Evolutionary conservation across 1,140 invertebrate species (phyloP).

Genomic region (Euwallacea similis): DNA sequence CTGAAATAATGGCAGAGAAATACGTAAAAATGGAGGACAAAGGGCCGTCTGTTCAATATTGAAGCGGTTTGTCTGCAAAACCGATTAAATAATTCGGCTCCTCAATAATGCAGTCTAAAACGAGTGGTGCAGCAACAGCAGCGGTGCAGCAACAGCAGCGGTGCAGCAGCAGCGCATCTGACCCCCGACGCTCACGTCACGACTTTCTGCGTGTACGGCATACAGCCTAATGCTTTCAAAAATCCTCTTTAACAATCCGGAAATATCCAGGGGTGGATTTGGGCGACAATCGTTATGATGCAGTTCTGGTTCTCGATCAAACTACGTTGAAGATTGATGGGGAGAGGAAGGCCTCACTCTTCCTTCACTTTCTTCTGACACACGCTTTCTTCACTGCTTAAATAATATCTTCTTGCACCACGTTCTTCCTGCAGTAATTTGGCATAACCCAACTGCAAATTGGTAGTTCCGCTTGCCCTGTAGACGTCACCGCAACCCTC

Average conservation of each 20-base stretch:
- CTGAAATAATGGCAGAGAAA: neutral
- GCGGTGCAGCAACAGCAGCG: slow-evolving; percentile 8
- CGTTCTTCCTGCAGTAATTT: too few relatives aligned
- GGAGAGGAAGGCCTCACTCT: too few relatives aligned
- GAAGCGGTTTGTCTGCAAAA: slow-evolving; percentile 49
- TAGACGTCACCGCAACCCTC: too few relatives aligned
- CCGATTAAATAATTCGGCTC: slow-evolving; percentile 51
- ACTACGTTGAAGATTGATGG: too few relatives aligned
- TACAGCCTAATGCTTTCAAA: slow-evolving; percentile 29
- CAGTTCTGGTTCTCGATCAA: neutral
- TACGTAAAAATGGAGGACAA: slow-evolving; percentile 33
- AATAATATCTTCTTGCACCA: too few relatives aligned
- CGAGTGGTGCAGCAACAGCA: slow-evolving; percentile 22
- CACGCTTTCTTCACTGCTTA: too few relatives aligned
- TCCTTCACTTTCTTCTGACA: too few relatives aligned
- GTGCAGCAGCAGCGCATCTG: slow-evolving; percentile 33
- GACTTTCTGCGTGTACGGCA: slow-evolving; percentile 30
- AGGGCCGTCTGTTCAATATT: slow-evolving; percentile 46
- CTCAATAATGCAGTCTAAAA: slow-evolving; percentile 42
- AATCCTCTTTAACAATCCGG: slow-evolving; percentile 30
- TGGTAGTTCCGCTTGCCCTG: too few relatives aligned
- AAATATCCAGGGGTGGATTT: neutral
- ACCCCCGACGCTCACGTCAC: slow-evolving; percentile 33
- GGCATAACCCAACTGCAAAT: too few relatives aligned
- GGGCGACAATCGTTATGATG: neutral